Percentiles rank a stretch among this genome's conserved stretches.
Evolutionary conservation across 2,113 vertebrate genomes (phyloP).

Genomic region (Morphnarchus princeps): DNA sequence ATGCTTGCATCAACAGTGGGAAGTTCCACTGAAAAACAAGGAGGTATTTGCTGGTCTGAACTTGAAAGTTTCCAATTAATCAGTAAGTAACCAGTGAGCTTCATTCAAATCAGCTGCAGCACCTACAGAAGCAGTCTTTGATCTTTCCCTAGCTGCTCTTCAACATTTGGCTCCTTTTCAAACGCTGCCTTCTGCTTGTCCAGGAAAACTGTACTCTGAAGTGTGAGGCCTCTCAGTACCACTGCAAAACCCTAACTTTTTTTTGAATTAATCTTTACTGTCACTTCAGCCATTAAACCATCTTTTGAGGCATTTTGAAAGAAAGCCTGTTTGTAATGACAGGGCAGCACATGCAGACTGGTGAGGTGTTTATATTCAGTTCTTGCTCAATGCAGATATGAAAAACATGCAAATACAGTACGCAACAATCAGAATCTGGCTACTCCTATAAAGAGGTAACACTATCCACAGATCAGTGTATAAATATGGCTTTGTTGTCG

Average conservation of each 20-base stretch:
- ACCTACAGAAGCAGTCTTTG: neutral
- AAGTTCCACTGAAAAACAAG: conserved; percentile 89
- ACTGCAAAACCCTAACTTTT: neutral
- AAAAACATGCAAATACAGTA: neutral
- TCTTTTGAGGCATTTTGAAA: neutral
- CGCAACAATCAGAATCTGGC: neutral
- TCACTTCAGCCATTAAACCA: neutral
- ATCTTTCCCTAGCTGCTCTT: neutral
- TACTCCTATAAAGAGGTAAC: neutral
- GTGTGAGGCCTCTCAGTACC: neutral
- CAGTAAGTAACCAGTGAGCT: neutral
- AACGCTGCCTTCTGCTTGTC: neutral
- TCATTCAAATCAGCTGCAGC: neutral
- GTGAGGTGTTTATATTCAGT: neutral
- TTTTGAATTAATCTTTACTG: neutral
- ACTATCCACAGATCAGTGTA: fast-evolving
- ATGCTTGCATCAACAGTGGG: conserved; percentile 91
- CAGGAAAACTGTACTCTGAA: neutral
- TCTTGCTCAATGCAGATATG: neutral
- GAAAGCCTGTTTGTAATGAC: neutral
- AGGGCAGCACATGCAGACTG: fast-evolving
- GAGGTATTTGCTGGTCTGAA: neutral
- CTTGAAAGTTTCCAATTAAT: neutral
- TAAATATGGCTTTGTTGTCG: neutral
- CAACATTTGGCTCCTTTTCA: neutral